Evolutionary conservation across 2,888 invertebrate species (phyloP).

Genomic region (Clistopyga incitator): DNA sequence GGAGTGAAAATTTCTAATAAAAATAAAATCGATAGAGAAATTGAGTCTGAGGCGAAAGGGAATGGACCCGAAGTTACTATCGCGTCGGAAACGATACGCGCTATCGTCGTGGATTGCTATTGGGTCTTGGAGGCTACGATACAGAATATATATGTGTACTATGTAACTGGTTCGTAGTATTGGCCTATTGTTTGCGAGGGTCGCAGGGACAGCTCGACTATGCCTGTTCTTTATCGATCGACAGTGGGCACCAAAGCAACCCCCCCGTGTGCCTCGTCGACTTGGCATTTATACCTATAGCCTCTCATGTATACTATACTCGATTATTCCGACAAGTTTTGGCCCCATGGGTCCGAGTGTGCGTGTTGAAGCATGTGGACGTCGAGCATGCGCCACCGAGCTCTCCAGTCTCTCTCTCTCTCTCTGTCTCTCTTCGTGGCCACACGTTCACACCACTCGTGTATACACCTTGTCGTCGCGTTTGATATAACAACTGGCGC

Average conservation of each 20-base stretch:
- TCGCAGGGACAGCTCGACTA: conserved; percentile 21
- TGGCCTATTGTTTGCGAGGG: conserved; percentile 33
- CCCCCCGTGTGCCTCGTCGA: conserved; percentile 2
- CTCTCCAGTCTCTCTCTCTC: no score
- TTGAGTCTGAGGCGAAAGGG: conserved; percentile 7
- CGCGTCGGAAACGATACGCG: not conserved
- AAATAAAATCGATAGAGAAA: not conserved
- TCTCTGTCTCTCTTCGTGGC: not conserved
- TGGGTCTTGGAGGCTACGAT: not conserved
- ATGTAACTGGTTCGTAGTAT: conserved; percentile 15
- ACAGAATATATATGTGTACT: not conserved
- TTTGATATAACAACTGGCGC: not conserved
- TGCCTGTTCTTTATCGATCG: conserved; percentile 42
- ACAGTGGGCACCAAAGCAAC: not conserved
- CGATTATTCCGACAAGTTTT: conserved; percentile 48
- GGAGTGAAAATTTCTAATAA: not conserved
- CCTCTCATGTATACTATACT: conserved; percentile 1
- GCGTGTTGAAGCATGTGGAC: conserved; percentile 19
- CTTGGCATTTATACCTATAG: conserved; percentile 35
- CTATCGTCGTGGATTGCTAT: conserved; percentile 1
- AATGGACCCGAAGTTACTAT: not conserved
- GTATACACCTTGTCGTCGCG: not conserved
- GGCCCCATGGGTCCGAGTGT: conserved; percentile 30
- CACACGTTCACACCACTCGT: not conserved
- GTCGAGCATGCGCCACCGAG: conserved; percentile 17